Evolutionary conservation across 2,797 vertebrate genomes (phyloP), one percentile per base, ranked within the genome.

Genomic region (Poliocrania exsul): DNA sequence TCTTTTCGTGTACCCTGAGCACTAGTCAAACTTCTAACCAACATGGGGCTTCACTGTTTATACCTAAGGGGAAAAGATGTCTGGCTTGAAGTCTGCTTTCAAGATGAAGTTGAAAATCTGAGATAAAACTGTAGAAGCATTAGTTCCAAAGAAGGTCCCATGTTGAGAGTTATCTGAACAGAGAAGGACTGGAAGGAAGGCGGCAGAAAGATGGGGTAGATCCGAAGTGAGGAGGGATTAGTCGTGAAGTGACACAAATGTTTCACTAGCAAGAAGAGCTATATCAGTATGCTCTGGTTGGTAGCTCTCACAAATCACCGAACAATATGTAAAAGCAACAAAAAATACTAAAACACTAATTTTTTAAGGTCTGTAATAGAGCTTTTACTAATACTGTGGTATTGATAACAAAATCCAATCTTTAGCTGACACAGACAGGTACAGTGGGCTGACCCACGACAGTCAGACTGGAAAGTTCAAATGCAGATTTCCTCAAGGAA

Each of bases 151-250:
- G 26, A 8, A 79, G 10, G 10, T 28, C 5, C 29, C 3, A 7
- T 26, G 15, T 44, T 40, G 31, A 44, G 26, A 88, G 11, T 14
- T 49, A 40, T 13, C 11, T 58, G 37, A 29, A n/a, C 1, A 3
- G 51, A 86, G 10, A 28, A 84, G 10, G 25, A 53, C 3, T 10
- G 62, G 6, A 28, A 75, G 66, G 14, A 74, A 66, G 19, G 9
- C 13, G 33, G 9, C 46, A 79, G 42, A 42, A 53, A 79, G 10
- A 31, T 62, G 40, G 16, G 4, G 11, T 5, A 26, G 31, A n/a
- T 33, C 8, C 56, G 49, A 78, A 12, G 1, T 70, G 15, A 8
- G 14, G 38, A 33, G 38, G 4, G 8, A 17, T 23, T 1, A 0
- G 13, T 7, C 11, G 2, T 16, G 14, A 66, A 28, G 7, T 5